These are phyloP conservation scores for Podarcis cretensis DNA, from an alignment of 2,113 vertebrate species.

Conservation along the genomic window DNA sequence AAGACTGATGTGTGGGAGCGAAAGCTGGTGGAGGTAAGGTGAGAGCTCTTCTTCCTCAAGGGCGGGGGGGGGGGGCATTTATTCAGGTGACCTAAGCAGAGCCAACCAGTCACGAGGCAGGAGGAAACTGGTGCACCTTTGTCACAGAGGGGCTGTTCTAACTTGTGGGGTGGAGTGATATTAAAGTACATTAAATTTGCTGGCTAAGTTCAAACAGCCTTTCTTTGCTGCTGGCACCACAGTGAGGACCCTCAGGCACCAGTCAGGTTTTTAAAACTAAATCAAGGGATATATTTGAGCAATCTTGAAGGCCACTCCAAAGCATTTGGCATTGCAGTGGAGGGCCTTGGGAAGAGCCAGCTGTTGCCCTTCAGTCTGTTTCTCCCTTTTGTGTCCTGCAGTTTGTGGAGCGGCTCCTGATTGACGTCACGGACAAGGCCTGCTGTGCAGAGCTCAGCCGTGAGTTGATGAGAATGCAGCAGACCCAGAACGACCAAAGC, in stretches of 20 bases:
- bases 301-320: too few species aligned
- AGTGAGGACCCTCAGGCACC: too few species aligned
- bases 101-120: background rate
- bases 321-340: too few species aligned
- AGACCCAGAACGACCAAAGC: background rate
- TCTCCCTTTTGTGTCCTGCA: background rate
- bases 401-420: slow-evolving; percentile 21
- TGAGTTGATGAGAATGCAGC: background rate
- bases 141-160: too few species aligned
- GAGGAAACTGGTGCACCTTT: background rate
- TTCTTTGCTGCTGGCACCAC: too few species aligned
- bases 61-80: background rate
- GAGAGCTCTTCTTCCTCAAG: background rate
- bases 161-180: too few species aligned
- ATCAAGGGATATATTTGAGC: too few species aligned
- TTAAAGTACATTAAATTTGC: too few species aligned
- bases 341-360: too few species aligned
- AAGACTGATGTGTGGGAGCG: slow-evolving; percentile 16
- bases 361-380: too few species aligned
- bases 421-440: background rate
- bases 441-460: slow-evolving; percentile 7
- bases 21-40: slow-evolving; percentile 30
- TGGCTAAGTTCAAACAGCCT: too few species aligned
- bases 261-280: too few species aligned
- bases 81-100: background rate